Evolutionary conservation across 2,888 invertebrate genomes (phyloP), one percentile per base, ranked within the genome.

Genomic region (Coelopa pilipes): DNA sequence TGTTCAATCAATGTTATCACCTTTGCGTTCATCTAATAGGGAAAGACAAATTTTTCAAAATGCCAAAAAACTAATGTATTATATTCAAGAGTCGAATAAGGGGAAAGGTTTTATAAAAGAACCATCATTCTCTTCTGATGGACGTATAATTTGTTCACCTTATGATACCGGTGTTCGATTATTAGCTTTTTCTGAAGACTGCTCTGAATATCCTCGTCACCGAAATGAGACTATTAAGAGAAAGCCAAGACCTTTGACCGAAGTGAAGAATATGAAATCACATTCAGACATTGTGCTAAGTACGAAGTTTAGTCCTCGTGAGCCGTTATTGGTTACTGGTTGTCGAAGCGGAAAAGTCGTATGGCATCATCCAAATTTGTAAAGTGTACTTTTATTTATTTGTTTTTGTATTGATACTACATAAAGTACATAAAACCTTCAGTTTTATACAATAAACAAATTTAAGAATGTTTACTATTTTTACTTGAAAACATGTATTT

Each of bases 51-150:
- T 87, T 13, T 80, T 85, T 66, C 83, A 86, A 76, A 96, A 96
- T 86, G 89, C 90, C 21, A 92, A 93, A 15, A 90, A 97, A 62
- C 90, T 98, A 68, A 92, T 96, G 9, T 95, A 95, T 87, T 97
- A 91, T 82, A 90, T 92, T 11, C 92, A 95, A 82, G 97, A 98
- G 85, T 93, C 95, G 0, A 96, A 95, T 83, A 93, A 94, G 15
- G 97, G 96, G 1, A 93, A 93, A 78, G 97, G 96, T 0, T 96
- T 94, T 81, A 97, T 98, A 73, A 98, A 98, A 88, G 98, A 97
- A 84, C 89, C 96, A 63, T 95, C 95, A 81, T 97, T 96, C 87
- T 96, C 96, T 1, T 90, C 94, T 1, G 97, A 97, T 85, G 98
- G 98, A 0, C 90, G 97, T 68, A 88, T 97, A 12, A 93, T 98